Conservation (phyloP, 2,797 vertebrate genomes). For the Ctenopoma kingsleyae region DNA sequence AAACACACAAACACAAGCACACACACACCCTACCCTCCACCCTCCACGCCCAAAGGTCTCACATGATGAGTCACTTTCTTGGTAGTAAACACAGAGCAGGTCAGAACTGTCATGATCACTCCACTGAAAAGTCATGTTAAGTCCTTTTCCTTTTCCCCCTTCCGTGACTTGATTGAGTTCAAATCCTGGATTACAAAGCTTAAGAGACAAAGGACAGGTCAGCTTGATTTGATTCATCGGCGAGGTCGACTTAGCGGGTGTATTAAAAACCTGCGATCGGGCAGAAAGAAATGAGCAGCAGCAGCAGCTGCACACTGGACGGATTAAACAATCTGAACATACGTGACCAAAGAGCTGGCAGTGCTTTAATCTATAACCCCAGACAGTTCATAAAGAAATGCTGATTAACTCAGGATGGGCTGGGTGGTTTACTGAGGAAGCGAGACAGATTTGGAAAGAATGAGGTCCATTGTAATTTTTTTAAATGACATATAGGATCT, state of each 20-base stretch:
- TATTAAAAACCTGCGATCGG: constrained; percentile 38
- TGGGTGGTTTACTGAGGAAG: background rate
- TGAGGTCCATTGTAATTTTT: background rate
- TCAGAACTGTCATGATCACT: background rate
- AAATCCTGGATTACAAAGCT: constrained; percentile 69
- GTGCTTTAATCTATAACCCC: constrained; percentile 35
- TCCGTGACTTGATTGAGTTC: constrained; percentile 45
- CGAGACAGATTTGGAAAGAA: background rate
- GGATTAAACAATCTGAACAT: constrained; percentile 47
- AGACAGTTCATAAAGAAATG: background rate
- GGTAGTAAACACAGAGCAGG: background rate
- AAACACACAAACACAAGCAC: background rate
- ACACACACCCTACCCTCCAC: background rate
- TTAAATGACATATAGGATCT: background rate
- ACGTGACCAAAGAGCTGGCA: background rate
- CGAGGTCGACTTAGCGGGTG: background rate
- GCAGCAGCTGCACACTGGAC: constrained; percentile 1
- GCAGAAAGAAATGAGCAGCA: constrained; percentile 44
- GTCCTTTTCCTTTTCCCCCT: constrained; percentile 9
- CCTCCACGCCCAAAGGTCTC: constrained; percentile 15
- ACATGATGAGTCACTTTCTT: background rate
- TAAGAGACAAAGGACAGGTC: constrained; percentile 59
- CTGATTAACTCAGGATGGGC: constrained; percentile 15
- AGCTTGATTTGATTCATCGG: constrained; percentile 57
- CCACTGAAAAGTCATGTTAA: constrained; percentile 28